phyloP scores from a whole-genome alignment of 2,113 vertebrate species.

The Acanthisitta chloris region DNA sequence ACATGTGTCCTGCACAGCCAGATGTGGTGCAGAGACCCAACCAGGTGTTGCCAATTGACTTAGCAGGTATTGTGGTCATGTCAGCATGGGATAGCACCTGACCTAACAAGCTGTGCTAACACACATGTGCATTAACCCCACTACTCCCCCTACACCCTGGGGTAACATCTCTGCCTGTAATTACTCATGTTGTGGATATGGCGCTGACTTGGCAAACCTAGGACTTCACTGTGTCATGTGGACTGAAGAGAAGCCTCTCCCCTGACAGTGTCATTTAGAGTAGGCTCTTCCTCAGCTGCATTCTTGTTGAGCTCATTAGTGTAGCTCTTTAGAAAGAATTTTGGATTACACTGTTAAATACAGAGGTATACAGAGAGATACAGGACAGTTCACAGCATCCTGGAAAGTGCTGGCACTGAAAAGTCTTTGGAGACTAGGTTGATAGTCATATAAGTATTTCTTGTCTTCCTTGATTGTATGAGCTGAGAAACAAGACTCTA shows the following conservation, averaged over 20 bases:
- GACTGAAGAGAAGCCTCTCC: background rate
- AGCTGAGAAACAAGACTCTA: background rate
- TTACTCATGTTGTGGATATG: background rate
- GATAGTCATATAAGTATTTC: background rate
- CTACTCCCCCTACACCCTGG: background rate
- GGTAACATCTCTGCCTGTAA: background rate
- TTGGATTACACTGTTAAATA: background rate
- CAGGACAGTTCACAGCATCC: background rate
- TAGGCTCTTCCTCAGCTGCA: background rate
- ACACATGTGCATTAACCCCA: rapidly evolving
- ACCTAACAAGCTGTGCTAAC: rapidly evolving
- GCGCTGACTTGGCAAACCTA: background rate
- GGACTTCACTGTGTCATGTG: background rate
- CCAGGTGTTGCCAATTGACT: background rate
- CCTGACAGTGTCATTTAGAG: background rate
- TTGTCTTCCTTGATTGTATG: background rate
- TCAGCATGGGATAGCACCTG: rapidly evolving
- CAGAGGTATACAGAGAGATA: background rate
- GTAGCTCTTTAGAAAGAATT: background rate
- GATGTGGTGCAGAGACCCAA: background rate
- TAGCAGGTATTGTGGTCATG: background rate
- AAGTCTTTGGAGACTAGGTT: background rate
- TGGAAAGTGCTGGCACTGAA: background rate
- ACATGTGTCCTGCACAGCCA: background rate
- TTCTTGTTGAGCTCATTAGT: background rate